These are phyloP conservation scores for Ostrea edulis DNA, from an alignment of 1,140 invertebrate species.

Conservation along the genomic window DNA sequence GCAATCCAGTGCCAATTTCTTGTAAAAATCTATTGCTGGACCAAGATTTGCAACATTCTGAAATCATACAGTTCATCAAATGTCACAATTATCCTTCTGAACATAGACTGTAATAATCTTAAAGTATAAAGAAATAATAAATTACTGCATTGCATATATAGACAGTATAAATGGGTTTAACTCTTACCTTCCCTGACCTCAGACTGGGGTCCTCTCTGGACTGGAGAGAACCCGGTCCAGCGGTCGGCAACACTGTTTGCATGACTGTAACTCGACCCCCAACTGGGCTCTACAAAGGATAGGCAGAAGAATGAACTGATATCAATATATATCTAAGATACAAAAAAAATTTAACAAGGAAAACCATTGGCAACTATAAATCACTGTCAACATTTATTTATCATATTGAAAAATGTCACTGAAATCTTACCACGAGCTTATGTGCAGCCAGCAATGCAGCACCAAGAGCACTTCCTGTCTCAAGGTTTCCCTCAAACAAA, in stretches of 20 bases:
- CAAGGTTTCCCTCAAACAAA: conserved; percentile 86
- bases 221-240: conserved; percentile 93
- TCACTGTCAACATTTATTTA: neutral
- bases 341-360: neutral
- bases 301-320: neutral
- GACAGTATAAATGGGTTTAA: neutral
- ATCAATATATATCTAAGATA: neutral
- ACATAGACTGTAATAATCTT: no score
- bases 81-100: no score
- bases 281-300: conserved; percentile 86
- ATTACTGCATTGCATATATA: no score
- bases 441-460: conserved; percentile 94
- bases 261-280: conserved; percentile 97
- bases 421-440: conserved; percentile 89
- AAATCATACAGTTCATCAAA: conserved; percentile 26
- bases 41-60: conserved; percentile 85
- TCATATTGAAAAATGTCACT: neutral
- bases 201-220: conserved; percentile 89
- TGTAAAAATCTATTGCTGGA: conserved; percentile 99
- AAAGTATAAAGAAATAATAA: no score
- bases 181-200: conserved; percentile 85
- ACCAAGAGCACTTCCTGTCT: conserved; percentile 91
- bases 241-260: conserved; percentile 93
- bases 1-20: conserved; percentile 96
- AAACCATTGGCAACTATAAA: neutral